Percentiles rank a stretch among this genome's conserved stretches.
These are phyloP conservation scores for Dryoscopus gambensis DNA, from an alignment of 2,113 vertebrate species.

Conservation along the genomic window DNA sequence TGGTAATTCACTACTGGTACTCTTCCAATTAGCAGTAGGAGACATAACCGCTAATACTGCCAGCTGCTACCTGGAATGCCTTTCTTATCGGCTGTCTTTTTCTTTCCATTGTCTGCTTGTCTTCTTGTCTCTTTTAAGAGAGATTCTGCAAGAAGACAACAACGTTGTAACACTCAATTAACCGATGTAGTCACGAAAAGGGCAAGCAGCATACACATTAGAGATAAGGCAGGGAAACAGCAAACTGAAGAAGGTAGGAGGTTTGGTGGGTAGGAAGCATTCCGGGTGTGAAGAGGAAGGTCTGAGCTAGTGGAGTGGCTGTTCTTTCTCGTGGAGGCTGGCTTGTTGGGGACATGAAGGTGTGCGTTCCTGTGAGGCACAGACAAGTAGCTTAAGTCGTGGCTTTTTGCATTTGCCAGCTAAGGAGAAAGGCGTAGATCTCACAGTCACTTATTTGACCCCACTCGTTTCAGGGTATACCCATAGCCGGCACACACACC, in stretches of 20 bases:
- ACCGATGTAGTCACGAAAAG: neutral
- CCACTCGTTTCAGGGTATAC: neutral
- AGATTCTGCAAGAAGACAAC: neutral
- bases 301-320: neutral
- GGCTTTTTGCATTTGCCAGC: neutral
- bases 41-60: neutral
- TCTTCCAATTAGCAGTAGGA: slow-evolving; percentile 8
- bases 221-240: neutral
- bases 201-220: neutral
- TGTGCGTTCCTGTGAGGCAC: neutral
- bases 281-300: accelerated
- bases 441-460: accelerated
- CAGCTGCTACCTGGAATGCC: slow-evolving; percentile 25
- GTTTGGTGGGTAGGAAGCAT: neutral
- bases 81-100: neutral
- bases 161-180: neutral
- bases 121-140: neutral
- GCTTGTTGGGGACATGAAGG: too few relatives aligned
- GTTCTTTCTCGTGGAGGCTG: neutral
- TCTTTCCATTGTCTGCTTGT: neutral
- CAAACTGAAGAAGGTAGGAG: neutral
- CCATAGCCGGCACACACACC: accelerated
- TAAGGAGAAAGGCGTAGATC: neutral
- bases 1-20: slow-evolving; percentile 12
- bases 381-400: neutral